Evolutionary conservation across 1,140 invertebrate species (phyloP), one percentile per base, ranked within the genome.

Genomic region (Drosophila arizonae): DNA sequence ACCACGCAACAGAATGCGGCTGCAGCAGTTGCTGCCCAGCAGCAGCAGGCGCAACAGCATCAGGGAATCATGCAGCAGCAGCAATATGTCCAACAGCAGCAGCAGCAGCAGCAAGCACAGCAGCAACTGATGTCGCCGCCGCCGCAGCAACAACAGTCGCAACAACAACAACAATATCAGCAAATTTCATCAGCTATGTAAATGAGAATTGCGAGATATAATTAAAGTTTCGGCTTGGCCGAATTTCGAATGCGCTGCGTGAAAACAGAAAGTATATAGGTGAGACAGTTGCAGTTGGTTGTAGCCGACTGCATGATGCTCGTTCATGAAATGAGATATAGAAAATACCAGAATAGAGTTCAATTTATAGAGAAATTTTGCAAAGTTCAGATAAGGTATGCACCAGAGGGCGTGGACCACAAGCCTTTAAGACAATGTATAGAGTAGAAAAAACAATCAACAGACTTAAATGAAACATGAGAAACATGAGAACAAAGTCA

Each of bases 141-240:
- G 4, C 75, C 13, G 10, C 48, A 65, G 24, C 72, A 62, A 6
- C 64, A 33, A 9, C 33, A 60, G 5, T 62, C 62, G 9, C 76
- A 65, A 28, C 72, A 64, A 4, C 71, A 41, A 6, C 61, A 64
- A n/a, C 60, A 71, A 57, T 71, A 71, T 13, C 61, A 85, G 41
- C 81, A 86, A 65, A 88, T 87, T 48, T 88, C 84, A 71, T 87
- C 84, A 26, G 84, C 82, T 45, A 88, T 88, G 82, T 87, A 87
- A 87, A 72, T 55, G 52, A 57, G 36, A 52, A 45, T 63, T 36
- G 64, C 10, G 30, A 54, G 3, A 6, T 13, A 3, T 39, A 67
- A 52, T 1, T 11, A 5, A 48, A 24, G n/a, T 61, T 74, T 74
- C 65, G 65, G 70, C 62, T 10, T 21, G 0, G 55, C 30, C 69